A percentile compares a stretch with the other conserved stretches of the same genome.
Conservation (phyloP, 2,888 invertebrate species). For the Heteropelma amictum region DNA sequence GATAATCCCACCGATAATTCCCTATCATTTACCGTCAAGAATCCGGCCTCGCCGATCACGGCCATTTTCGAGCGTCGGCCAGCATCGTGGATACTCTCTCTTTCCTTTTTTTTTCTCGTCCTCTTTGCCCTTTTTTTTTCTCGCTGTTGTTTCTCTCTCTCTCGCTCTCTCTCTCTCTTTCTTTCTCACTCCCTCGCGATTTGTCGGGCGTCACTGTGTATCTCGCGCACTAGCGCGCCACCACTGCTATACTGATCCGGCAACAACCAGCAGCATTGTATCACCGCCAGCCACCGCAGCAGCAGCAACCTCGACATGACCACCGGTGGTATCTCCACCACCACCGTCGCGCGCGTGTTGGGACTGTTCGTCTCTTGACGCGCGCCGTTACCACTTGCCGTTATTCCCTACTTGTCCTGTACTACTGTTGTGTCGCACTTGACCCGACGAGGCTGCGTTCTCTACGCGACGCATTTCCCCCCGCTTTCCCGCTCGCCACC, state of each 20-base stretch:
- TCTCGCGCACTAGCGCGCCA: slow-evolving; percentile 44
- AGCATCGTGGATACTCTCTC: slow-evolving; percentile 67
- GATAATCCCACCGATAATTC: slow-evolving; percentile 63
- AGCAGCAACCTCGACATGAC: slow-evolving; percentile 1
- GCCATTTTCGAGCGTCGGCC: slow-evolving; percentile 73
- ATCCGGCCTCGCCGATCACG: slow-evolving; percentile 74
- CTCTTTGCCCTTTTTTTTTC: background rate
- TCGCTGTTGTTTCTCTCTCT: background rate
- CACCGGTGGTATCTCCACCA: background rate
- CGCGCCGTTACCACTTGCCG: background rate
- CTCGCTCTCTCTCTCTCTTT: background rate
- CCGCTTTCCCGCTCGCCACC: background rate
- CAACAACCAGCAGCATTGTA: too few species aligned
- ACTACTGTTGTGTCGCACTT: background rate
- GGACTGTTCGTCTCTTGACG: too few species aligned
- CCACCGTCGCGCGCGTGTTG: background rate
- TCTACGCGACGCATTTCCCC: slow-evolving; percentile 10
- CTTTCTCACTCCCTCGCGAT: too few species aligned
- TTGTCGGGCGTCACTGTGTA: slow-evolving; percentile 53
- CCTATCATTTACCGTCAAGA: slow-evolving; percentile 66
- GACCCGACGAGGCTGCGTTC: slow-evolving; percentile 32
- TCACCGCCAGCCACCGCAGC: slow-evolving; percentile 5
- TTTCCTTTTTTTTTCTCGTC: background rate
- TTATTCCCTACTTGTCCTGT: background rate
- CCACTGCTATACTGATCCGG: slow-evolving; percentile 17